Conservation (phyloP, 2,888 invertebrate genomes). For the Uropetala carovei region DNA sequence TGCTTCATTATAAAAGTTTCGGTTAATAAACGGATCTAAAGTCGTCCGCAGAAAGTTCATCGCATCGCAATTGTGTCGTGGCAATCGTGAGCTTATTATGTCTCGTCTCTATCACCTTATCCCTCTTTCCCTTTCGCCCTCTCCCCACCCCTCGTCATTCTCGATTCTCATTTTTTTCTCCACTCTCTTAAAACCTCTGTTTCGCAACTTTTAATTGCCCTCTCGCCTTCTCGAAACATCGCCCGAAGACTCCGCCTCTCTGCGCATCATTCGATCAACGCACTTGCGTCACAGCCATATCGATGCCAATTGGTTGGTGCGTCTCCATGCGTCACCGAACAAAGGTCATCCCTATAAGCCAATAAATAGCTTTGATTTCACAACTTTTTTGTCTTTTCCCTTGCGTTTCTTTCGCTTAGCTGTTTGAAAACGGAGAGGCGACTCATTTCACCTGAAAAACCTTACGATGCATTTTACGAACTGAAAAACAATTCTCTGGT, state of each 20-base stretch:
- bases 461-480: too few species aligned
- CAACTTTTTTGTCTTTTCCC: constrained; percentile 1
- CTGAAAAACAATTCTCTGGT: too few species aligned
- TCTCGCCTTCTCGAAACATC: constrained; percentile 9
- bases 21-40: not conserved
- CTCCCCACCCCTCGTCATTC: not conserved
- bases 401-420: not conserved
- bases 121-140: not conserved
- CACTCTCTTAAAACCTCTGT: not conserved
- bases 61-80: constrained; percentile 32
- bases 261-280: constrained; percentile 36
- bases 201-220: constrained; percentile 63
- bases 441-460: not conserved
- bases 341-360: constrained; percentile 30
- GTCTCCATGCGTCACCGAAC: constrained; percentile 30
- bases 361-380: constrained; percentile 47
- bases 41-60: constrained; percentile 21
- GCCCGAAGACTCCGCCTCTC: constrained; percentile 33
- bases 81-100: constrained; percentile 28
- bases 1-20: not conserved
- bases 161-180: not conserved
- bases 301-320: constrained; percentile 43
- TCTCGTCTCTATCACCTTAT: constrained; percentile 22
- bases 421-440: not conserved
- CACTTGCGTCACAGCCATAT: constrained; percentile 45